These are phyloP conservation scores for Tragelaphus strepsiceros DNA, from an alignment of 2,113 vertebrate genomes.

Conservation along the genomic window DNA sequence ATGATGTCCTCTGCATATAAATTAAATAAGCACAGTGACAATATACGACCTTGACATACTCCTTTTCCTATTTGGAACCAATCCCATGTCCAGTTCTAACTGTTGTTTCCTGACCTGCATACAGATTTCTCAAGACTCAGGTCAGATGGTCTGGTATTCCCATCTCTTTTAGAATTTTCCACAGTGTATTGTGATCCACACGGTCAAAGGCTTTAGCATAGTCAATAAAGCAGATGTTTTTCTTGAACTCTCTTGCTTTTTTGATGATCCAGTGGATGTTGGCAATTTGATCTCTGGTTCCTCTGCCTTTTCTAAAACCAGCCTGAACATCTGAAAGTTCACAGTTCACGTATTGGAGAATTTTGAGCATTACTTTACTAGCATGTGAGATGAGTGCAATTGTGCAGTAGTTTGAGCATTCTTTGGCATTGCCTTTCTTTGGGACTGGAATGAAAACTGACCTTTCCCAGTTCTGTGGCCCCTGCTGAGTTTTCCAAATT, in stretches of 20 bases:
- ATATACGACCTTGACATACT: background rate
- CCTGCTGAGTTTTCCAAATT: background rate
- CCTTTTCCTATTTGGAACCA: background rate
- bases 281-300: background rate
- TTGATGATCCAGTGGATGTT: background rate
- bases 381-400: background rate
- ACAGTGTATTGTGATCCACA: background rate
- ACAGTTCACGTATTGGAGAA: background rate
- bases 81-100: background rate
- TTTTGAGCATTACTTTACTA: background rate
- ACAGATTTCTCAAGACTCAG: background rate
- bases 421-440: background rate
- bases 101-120: background rate
- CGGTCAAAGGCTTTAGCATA: background rate
- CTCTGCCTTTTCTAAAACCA: background rate
- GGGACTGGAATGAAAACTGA: background rate
- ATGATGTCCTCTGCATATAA: background rate
- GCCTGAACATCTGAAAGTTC: background rate
- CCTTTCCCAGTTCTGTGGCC: fast-evolving
- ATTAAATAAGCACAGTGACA: background rate
- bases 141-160: background rate
- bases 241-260: background rate
- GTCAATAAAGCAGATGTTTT: background rate
- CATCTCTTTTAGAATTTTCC: background rate
- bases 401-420: background rate